Base-by-base conservation (phyloP, 2,113 vertebrate genomes). In the Dipodomys ordii region DNA sequence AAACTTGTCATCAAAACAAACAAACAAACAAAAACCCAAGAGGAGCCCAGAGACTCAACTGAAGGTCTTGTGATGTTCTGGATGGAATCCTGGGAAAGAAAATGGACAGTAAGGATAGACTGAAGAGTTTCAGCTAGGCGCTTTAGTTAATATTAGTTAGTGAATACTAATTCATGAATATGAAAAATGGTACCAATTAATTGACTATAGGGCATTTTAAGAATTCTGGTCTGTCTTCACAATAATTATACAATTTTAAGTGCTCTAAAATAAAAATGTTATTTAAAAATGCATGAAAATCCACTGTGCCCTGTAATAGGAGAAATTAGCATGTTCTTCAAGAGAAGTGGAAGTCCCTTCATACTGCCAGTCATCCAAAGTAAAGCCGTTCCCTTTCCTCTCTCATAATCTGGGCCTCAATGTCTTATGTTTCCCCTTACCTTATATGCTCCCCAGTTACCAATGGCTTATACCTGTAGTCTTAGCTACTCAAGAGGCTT, bases 191-290 rank as follows among this genome's bases (percentile, higher is more conserved):
- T 57, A 16, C 53, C 53, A 57, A 57, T 57, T 57, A 57, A 57
- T 57, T 16, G 53, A 18, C n/a, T 44, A 6, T 65, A 83, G 16
- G 35, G 12, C 4, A 3, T 28, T 16, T 16, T 30, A n/a, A 74
- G 35, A 81, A 49, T 23, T 35, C 19, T 53, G 65, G 65, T 30
- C 18, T 60, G 30, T 27, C 7, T 69, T 44, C 39, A 49, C 11
- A 39, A 30, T 69, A 80, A 69, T 84, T 78, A 25, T 69, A 30
- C 49, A 65, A 73, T n/a, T 65, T 32, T 72, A 76, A 73, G 23
- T 74, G 46, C 79, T 93, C 69, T 83, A 44, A 94, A 83, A 86
- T 18, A 84, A 87, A 69, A 53, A 3, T 2, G 64, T 79, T 22
- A 20, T 53, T 77, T n/a, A 0, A 23, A 10, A 87, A 91, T 57